Conservation (phyloP, 2,113 vertebrate species). For the Gambusia holbrooki region DNA sequence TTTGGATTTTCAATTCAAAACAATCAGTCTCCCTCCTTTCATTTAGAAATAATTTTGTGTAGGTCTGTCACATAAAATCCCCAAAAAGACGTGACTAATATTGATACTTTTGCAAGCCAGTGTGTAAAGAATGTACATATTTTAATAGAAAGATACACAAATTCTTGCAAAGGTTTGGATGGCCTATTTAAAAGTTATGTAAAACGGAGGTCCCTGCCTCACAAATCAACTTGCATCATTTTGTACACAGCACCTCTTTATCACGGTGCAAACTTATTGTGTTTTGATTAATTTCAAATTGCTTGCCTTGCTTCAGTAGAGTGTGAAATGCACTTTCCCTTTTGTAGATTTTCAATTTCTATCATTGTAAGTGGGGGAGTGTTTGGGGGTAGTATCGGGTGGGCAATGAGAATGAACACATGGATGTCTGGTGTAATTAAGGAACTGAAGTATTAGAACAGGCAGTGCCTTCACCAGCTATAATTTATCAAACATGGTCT, state of each 20-base stretch:
- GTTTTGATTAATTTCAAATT: conserved; percentile 85
- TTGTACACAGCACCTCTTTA: conserved; percentile 73
- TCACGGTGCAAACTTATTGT: conserved; percentile 81
- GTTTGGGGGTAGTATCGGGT: conserved; percentile 34
- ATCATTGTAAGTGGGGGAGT: conserved; percentile 66
- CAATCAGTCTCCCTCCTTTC: not conserved
- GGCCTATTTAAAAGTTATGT: conserved; percentile 34
- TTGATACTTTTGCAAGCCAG: not conserved
- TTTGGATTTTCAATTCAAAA: not conserved
- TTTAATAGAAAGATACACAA: not conserved
- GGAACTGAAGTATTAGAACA: conserved; percentile 78
- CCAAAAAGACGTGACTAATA: not conserved
- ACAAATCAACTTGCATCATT: conserved; percentile 65
- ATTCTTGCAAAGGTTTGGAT: not conserved
- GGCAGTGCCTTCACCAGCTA: conserved; percentile 71
- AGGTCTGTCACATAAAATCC: not conserved
- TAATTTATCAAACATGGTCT: conserved; percentile 80
- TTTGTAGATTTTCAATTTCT: conserved; percentile 82
- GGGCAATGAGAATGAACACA: conserved; percentile 65
- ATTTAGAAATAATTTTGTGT: not conserved
- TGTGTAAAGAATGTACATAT: not conserved
- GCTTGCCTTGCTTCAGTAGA: conserved; percentile 82
- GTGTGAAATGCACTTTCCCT: conserved; percentile 83
- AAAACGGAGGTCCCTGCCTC: conserved; percentile 39
- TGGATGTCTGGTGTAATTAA: conserved; percentile 78